phyloP scores from a whole-genome alignment of 2,888 invertebrate species.

The Geophilus truncorum region DNA sequence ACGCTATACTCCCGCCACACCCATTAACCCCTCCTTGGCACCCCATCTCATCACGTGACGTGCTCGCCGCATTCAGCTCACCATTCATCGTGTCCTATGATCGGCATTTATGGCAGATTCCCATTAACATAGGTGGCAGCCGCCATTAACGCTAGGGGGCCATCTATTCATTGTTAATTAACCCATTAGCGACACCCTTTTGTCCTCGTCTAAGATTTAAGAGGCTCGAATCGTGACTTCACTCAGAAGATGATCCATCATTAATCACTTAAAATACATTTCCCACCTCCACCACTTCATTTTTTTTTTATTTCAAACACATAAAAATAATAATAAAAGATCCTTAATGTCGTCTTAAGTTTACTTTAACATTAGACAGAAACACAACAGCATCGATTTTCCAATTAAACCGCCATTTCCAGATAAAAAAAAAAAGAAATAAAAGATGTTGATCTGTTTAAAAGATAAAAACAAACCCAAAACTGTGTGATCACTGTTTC shows the following conservation, averaged over 20 bases:
- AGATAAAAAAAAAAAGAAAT: neutral
- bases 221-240: neutral
- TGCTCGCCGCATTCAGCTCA: neutral
- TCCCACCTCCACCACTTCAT: neutral
- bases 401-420: neutral
- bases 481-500: constrained; percentile 1
- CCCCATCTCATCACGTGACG: constrained; percentile 9
- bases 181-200: constrained; percentile 20
- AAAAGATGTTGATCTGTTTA: constrained; percentile 1
- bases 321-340: no score
- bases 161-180: constrained; percentile 25
- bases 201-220: constrained; percentile 4
- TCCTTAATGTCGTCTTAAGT: neutral
- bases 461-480: neutral
- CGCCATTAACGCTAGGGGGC: constrained; percentile 6
- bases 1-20: constrained; percentile 2
- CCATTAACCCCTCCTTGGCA: constrained; percentile 21
- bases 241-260: constrained; percentile 12
- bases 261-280: neutral
- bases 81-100: constrained; percentile 22
- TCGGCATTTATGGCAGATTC: constrained; percentile 25
- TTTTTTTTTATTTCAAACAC: neutral
- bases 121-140: constrained; percentile 21
- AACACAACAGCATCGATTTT: neutral
- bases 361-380: neutral